A percentile compares a stretch with the other conserved stretches of the same genome.
Conservation (phyloP, 1,140 invertebrate genomes). For the Periplaneta americana region DNA sequence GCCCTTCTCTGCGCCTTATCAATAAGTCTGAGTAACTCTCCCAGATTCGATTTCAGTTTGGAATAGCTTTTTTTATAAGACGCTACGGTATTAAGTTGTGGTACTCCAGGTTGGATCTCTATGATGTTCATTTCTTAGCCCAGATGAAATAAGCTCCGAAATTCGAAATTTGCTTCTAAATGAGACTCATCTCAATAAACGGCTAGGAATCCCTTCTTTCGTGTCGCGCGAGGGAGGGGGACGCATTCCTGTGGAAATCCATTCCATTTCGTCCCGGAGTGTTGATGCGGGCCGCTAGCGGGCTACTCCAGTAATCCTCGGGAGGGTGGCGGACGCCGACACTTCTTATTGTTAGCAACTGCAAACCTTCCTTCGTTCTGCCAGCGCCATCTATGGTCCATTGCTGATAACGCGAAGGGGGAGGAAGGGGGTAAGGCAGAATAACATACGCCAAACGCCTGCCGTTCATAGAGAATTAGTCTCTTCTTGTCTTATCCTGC, state of each 20-base stretch:
- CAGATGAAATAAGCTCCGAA: background rate
- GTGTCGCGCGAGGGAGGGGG: background rate
- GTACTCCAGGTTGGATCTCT: background rate
- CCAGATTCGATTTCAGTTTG: background rate
- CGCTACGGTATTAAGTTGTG: background rate
- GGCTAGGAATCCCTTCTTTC: background rate
- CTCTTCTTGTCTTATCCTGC: background rate
- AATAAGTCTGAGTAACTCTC: background rate
- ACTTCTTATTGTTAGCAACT: background rate
- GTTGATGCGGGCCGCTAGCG: background rate
- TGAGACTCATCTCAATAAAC: background rate
- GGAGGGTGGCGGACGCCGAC: no score
- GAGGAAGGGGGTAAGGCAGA: background rate
- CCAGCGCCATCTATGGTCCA: background rate
- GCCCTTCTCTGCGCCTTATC: no score
- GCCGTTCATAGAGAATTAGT: constrained; percentile 1
- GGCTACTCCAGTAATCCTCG: background rate
- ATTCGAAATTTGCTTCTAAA: background rate
- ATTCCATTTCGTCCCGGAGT: background rate
- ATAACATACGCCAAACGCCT: background rate
- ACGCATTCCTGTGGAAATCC: background rate
- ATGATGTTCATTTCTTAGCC: background rate
- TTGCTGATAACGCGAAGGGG: background rate
- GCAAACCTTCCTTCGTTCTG: background rate
- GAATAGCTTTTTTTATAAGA: background rate